These are phyloP conservation scores for Peromyscus aztecus DNA, from an alignment of 2,797 vertebrate species.

Conservation along the genomic window DNA sequence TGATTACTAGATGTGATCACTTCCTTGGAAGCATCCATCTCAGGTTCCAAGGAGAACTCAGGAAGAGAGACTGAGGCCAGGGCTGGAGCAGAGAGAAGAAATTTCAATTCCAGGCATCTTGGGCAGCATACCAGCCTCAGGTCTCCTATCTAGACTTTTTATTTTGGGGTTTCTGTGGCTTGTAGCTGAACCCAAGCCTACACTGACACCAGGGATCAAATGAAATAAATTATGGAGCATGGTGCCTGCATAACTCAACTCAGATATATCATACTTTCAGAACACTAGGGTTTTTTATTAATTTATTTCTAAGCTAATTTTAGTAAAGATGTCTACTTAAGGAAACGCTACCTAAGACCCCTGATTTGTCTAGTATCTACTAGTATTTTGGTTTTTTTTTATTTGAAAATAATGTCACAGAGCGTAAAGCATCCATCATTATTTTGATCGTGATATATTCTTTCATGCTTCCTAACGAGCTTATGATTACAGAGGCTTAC, in stretches of 20 bases:
- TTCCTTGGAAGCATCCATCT: not conserved
- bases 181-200: not conserved
- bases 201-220: not conserved
- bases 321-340: not conserved
- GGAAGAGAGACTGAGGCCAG: not conserved
- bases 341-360: not conserved
- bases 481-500: not conserved
- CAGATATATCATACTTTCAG: constrained; percentile 14
- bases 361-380: not conserved
- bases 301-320: not conserved
- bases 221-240: not conserved
- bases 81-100: not conserved
- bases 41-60: not conserved
- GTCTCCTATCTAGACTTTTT: not conserved
- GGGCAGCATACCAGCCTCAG: not conserved
- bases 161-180: constrained; percentile 23
- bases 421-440: not conserved
- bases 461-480: constrained; percentile 2
- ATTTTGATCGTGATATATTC: not conserved
- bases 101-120: not conserved
- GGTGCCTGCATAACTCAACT: not conserved
- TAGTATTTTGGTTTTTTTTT: not conserved
- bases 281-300: not conserved
- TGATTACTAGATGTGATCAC: not conserved
- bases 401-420: constrained; percentile 24